Conservation (phyloP, 2,113 vertebrate species). For the Peucedramus taeniatus region DNA sequence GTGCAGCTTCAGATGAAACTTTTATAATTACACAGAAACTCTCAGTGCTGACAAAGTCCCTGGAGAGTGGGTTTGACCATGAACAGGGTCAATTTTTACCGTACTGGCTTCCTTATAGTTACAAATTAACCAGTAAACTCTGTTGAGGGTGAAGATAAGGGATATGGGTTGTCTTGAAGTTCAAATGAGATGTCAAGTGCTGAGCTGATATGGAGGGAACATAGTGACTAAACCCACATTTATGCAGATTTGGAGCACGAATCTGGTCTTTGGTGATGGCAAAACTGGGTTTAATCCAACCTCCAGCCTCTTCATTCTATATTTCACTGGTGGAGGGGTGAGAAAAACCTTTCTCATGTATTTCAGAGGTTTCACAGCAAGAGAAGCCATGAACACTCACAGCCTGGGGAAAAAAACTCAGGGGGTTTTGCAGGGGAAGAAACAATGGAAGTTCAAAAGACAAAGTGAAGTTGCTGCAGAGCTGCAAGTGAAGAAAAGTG, state of each 20-base stretch:
- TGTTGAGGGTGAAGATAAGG: not conserved
- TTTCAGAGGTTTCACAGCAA: not conserved
- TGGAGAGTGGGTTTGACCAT: not conserved
- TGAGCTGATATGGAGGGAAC: not conserved
- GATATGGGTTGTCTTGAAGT: not conserved
- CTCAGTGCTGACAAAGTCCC: not conserved
- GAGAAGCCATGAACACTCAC: not conserved
- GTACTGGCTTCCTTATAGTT: not conserved
- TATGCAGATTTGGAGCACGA: not conserved
- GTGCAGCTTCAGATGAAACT: rapidly evolving
- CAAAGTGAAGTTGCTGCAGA: not conserved
- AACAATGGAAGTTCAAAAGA: not conserved
- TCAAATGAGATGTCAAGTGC: not conserved
- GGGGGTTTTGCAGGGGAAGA: not conserved
- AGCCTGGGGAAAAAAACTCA: not conserved
- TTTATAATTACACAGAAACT: not conserved
- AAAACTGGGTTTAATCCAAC: not conserved
- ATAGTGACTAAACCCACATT: not conserved
- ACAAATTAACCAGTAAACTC: not conserved
- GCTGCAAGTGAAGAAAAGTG: not conserved
- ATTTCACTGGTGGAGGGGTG: not conserved
- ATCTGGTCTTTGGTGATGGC: not conserved
- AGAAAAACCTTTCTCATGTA: not conserved
- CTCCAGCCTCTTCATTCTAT: not conserved
- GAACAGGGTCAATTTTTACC: not conserved